phyloP scores from a whole-genome alignment of 2,113 vertebrate genomes.

The Martes martes region DNA sequence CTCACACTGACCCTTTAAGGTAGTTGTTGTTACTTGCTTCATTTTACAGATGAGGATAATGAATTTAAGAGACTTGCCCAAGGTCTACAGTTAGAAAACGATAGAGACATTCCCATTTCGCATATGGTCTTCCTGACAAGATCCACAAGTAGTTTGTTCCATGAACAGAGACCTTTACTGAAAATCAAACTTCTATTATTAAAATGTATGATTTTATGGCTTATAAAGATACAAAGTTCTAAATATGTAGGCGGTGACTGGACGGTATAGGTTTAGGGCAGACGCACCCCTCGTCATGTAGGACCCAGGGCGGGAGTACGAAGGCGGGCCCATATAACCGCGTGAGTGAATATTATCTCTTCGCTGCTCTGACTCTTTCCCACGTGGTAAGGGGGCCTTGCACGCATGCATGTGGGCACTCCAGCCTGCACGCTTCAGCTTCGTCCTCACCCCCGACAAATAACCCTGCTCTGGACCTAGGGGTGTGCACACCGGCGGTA shows the following conservation, averaged over 20 bases:
- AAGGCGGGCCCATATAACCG: background rate
- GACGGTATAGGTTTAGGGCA: background rate
- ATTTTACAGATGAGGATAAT: background rate
- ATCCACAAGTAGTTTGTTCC: background rate
- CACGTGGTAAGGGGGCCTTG: background rate
- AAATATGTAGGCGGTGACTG: background rate
- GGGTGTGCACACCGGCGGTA: background rate
- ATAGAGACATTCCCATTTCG: background rate
- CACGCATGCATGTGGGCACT: background rate
- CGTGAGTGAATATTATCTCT: background rate
- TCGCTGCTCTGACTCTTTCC: background rate
- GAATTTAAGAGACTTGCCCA: background rate
- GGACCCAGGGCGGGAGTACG: background rate
- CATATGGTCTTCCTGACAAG: background rate
- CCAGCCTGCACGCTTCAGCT: background rate
- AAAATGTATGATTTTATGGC: background rate
- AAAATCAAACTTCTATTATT: background rate
- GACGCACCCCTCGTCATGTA: background rate
- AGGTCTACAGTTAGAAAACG: background rate
- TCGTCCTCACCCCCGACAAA: background rate
- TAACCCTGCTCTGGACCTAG: background rate
- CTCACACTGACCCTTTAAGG: background rate
- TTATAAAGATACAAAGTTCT: background rate
- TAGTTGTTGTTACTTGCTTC: background rate
- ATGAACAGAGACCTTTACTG: background rate